Evolutionary conservation across 2,888 invertebrate species (phyloP).

Genomic region (Elmis aenea): DNA sequence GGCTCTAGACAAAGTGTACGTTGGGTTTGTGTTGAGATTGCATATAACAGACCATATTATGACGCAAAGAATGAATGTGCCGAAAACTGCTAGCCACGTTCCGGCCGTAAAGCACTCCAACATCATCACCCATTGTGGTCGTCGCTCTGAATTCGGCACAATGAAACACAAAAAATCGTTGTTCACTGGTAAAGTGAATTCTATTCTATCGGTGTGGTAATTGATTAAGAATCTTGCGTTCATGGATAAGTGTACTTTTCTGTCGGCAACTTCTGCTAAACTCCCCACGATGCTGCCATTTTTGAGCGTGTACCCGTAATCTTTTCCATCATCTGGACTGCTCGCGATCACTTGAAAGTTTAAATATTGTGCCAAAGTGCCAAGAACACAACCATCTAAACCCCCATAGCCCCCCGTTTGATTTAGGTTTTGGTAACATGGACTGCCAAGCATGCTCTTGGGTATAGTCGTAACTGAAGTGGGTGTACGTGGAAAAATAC

Average conservation of each 20-base stretch:
- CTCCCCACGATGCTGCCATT: slow-evolving; percentile 35
- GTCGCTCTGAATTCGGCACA: slow-evolving; percentile 42
- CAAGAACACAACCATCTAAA: slow-evolving; percentile 41
- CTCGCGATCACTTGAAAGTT: slow-evolving; percentile 33
- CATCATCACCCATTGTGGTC: slow-evolving; percentile 46
- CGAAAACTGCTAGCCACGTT: slow-evolving; percentile 20
- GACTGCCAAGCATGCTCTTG: slow-evolving; percentile 2
- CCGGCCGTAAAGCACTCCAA: slow-evolving; percentile 36
- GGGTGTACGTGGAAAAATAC: slow-evolving; percentile 38
- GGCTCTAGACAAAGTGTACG: not conserved
- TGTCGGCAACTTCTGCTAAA: slow-evolving; percentile 40
- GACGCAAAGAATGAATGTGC: slow-evolving; percentile 2
- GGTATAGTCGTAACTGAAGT: slow-evolving; percentile 28
- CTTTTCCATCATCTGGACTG: not conserved
- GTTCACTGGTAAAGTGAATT: slow-evolving; percentile 40
- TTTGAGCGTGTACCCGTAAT: not conserved
- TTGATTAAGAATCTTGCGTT: slow-evolving; percentile 44
- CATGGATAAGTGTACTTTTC: slow-evolving; percentile 40
- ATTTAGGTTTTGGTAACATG: slow-evolving; percentile 3
- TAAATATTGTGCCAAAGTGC: slow-evolving; percentile 35
- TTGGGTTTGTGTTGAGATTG: not conserved
- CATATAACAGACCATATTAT: not conserved
- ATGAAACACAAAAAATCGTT: slow-evolving; percentile 45
- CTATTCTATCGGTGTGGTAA: slow-evolving; percentile 38
- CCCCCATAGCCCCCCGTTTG: slow-evolving; percentile 32